Evolutionary conservation across 2,797 vertebrate genomes (phyloP).

Genomic region (Discoglossus pictus): DNA sequence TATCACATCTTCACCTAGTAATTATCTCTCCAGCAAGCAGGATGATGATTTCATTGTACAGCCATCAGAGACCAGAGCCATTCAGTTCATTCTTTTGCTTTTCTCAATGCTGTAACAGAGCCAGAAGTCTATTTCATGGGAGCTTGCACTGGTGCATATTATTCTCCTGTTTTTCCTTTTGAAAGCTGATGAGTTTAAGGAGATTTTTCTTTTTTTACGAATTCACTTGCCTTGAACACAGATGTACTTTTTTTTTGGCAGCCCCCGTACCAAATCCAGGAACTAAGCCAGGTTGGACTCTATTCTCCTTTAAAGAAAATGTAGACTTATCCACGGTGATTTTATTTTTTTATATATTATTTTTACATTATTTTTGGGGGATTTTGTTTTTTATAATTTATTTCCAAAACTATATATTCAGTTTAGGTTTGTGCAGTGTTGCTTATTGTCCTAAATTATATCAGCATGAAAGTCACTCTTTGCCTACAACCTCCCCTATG

Average conservation of each 20-base stretch:
- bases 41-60: conserved; percentile 28
- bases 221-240: conserved; percentile 41
- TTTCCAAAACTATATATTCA: no score
- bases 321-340: conserved; percentile 32
- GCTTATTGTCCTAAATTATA: no score
- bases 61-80: conserved; percentile 16
- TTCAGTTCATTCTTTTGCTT: conserved; percentile 46
- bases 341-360: conserved; percentile 31
- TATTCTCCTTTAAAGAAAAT: conserved; percentile 32
- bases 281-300: conserved; percentile 27
- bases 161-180: conserved; percentile 42
- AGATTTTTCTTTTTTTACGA: conserved; percentile 21
- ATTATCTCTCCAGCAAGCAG: conserved; percentile 37
- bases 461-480: no score
- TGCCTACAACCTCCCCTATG: no score
- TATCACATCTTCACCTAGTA: conserved; percentile 9
- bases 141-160: conserved; percentile 21
- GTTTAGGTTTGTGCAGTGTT: no score
- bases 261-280: conserved; percentile 20
- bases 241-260: conserved; percentile 34
- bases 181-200: conserved; percentile 39
- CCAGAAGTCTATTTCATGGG: conserved; percentile 32
- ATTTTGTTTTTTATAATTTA: no score
- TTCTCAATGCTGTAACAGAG: conserved; percentile 21
- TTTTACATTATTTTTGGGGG: conserved; percentile 15